These are phyloP conservation scores for Linyphia triangularis DNA, from an alignment of 2,888 invertebrate genomes.

Conservation along the genomic window DNA sequence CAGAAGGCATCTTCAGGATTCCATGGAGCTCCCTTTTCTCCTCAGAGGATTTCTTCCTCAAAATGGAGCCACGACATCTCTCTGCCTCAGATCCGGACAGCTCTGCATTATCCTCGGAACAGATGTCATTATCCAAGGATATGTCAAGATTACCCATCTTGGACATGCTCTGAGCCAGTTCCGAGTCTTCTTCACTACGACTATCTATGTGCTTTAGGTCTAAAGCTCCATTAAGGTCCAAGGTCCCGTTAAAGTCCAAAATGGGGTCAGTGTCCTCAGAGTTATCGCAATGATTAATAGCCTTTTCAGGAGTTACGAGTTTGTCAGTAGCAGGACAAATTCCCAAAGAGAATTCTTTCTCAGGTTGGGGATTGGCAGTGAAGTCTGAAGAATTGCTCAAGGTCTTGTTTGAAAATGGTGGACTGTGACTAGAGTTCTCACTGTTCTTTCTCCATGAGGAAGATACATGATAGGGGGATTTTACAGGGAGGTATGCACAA, in stretches of 20 bases:
- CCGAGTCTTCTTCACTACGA: slow-evolving; percentile 35
- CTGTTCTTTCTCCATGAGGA: not conserved
- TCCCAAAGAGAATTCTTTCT: not conserved
- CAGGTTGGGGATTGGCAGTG: not conserved
- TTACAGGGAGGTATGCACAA: not conserved
- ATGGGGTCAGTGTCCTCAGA: not conserved
- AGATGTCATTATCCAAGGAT: slow-evolving; percentile 16
- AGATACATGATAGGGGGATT: not conserved
- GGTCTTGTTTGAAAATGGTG: not conserved
- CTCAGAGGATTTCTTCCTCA: slow-evolving; percentile 54
- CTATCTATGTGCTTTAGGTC: slow-evolving; percentile 53
- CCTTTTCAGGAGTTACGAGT: not conserved
- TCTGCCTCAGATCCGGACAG: slow-evolving; percentile 39
- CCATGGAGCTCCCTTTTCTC: slow-evolving; percentile 65
- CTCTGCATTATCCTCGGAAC: slow-evolving; percentile 58
- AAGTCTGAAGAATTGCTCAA: not conserved
- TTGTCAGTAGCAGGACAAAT: not conserved
- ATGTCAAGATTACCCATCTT: slow-evolving; percentile 42
- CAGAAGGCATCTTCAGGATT: slow-evolving; percentile 77
- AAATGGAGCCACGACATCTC: slow-evolving; percentile 49
- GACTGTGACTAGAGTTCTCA: slow-evolving; percentile 43
- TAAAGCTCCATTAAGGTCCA: slow-evolving; percentile 34
- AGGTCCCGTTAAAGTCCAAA: not conserved
- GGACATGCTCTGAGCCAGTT: slow-evolving; percentile 4
- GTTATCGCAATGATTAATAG: not conserved